Conservation (phyloP, 1,140 invertebrate species). For the Mercenaria mercenaria region DNA sequence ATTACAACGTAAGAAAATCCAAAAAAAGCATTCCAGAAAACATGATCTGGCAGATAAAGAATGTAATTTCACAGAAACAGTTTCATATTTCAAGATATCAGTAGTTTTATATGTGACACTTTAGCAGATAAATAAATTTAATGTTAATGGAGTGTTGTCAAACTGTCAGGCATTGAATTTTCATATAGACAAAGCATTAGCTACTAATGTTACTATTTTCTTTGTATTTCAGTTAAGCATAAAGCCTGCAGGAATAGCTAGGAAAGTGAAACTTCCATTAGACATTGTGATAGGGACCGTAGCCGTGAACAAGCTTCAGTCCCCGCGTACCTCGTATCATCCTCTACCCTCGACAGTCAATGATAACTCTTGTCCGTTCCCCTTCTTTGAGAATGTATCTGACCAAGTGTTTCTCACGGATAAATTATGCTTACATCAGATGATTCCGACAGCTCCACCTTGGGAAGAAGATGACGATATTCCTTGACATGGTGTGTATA, state of each 20-base stretch:
- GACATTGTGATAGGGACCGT: slow-evolving; percentile 82
- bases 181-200: no score
- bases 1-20: no score
- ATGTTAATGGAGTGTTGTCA: no score
- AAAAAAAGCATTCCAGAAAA: no score
- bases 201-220: background rate
- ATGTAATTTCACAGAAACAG: no score
- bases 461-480: slow-evolving; percentile 84
- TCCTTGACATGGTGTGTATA: slow-evolving; percentile 72
- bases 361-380: slow-evolving; percentile 76
- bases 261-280: slow-evolving; percentile 82
- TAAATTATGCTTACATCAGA: slow-evolving; percentile 76
- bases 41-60: no score
- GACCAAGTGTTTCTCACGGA: slow-evolving; percentile 78
- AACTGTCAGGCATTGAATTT: no score
- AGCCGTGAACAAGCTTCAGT: slow-evolving; percentile 70
- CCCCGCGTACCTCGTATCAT: slow-evolving; percentile 79
- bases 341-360: slow-evolving; percentile 78
- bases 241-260: slow-evolving; percentile 81
- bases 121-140: no score
- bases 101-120: no score
- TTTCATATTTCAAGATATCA: no score
- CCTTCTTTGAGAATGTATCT: slow-evolving; percentile 77
- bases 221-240: slow-evolving; percentile 78
- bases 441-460: slow-evolving; percentile 83